Percentiles rank a stretch among this genome's conserved stretches.
Conservation (phyloP, 2,113 vertebrate species). For the Amblyornis subalaris region DNA sequence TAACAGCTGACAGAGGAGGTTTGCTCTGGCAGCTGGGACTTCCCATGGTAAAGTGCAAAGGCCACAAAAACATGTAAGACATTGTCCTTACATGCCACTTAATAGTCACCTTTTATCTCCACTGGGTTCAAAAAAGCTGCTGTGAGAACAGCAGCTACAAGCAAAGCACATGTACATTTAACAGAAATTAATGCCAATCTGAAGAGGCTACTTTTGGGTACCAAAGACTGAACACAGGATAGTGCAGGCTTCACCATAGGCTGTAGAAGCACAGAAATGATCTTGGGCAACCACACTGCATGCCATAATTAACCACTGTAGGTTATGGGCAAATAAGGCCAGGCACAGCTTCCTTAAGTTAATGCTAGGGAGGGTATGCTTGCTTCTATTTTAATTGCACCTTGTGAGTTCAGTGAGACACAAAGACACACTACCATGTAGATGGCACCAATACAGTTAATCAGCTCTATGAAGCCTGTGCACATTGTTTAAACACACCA, state of each 20-base stretch:
- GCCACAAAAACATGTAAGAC: neutral
- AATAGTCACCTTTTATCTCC: neutral
- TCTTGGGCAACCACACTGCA: neutral
- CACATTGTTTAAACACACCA: slow-evolving; percentile 5
- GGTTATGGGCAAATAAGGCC: neutral
- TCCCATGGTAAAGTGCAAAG: neutral
- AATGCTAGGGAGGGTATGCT: neutral
- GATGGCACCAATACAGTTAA: slow-evolving; percentile 20
- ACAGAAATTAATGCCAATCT: neutral
- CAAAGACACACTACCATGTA: neutral
- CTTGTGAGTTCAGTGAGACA: neutral
- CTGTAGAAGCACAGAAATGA: neutral
- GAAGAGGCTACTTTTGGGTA: neutral
- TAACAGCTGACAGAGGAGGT: neutral
- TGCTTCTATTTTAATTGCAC: neutral
- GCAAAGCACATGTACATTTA: neutral
- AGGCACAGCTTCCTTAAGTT: neutral
- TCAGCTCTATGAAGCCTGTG: neutral
- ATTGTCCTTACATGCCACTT: neutral
- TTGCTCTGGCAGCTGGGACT: neutral
- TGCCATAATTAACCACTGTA: neutral
- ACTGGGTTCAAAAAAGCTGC: neutral
- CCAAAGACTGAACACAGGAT: neutral
- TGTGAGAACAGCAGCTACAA: neutral
- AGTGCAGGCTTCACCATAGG: neutral